These are phyloP conservation scores for Spondyliosoma cantharus DNA, from an alignment of 2,797 vertebrate species.

Conservation along the genomic window DNA sequence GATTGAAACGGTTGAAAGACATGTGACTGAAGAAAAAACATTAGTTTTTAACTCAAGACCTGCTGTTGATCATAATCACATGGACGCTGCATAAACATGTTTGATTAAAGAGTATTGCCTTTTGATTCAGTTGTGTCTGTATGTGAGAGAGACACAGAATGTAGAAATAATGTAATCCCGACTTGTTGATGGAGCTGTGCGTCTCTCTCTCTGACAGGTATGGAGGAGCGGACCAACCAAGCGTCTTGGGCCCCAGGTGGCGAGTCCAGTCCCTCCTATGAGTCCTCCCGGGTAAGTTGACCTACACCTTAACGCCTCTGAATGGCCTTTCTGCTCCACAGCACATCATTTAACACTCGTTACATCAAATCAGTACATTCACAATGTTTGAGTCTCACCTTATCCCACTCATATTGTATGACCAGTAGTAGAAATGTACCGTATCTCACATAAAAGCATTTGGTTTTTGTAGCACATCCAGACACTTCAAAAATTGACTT, in stretches of 20 bases:
- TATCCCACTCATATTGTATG: slow-evolving; percentile 34
- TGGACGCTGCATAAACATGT: neutral
- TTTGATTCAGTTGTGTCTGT: neutral
- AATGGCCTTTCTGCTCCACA: slow-evolving; percentile 74
- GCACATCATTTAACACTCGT: slow-evolving; percentile 75
- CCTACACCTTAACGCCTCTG: slow-evolving; percentile 61
- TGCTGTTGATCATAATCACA: neutral
- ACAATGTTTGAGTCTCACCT: slow-evolving; percentile 58
- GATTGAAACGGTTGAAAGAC: neutral
- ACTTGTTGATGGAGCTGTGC: slow-evolving; percentile 72
- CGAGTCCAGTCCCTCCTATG: slow-evolving; percentile 93
- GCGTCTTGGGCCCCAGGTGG: slow-evolving; percentile 93
- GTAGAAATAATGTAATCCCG: slow-evolving; percentile 35
- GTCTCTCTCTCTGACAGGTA: slow-evolving; percentile 87
- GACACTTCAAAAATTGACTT: neutral
- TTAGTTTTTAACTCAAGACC: slow-evolving; percentile 2
- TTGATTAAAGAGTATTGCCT: neutral
- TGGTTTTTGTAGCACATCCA: neutral
- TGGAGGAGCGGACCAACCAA: slow-evolving; percentile 93
- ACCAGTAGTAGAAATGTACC: slow-evolving; percentile 40
- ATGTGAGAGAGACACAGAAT: neutral
- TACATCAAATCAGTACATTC: slow-evolving; percentile 63
- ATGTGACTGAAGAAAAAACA: neutral
- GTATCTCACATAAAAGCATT: too few relatives aligned
- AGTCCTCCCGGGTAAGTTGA: slow-evolving; percentile 94